Evolutionary conservation across 1,140 invertebrate species (phyloP), one percentile per base, ranked within the genome.

Genomic region (Heliconius hermathena): DNA sequence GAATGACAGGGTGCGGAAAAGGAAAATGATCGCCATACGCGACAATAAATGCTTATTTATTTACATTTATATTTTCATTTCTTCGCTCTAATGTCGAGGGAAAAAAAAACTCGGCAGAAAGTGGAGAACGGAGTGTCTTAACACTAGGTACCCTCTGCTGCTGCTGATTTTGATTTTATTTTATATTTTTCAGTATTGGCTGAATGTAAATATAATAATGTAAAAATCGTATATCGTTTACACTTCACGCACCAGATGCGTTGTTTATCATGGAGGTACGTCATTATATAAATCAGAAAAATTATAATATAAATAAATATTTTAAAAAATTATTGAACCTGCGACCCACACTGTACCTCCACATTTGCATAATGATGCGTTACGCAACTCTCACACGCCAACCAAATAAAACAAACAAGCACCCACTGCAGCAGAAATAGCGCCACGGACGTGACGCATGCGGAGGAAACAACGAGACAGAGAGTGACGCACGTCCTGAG

Each of bases 351-450:
- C 54, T n/a, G 41, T 18, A 41, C 22, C 36, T 20, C 20, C 66
- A 26, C 16, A 46, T 78, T 66, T 74, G 77, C 77, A 74, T 46
- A 78, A 66, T 70, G 41, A 66, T 60, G 57, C 41, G 71, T 78
- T 78, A 74, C 71, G 72, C 54, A 74, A 74, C 57, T 26, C 41
- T 18, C 71, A 11, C 76, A 26, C 60, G 13, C 22, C 52, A 16
- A 26, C 70, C 26, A 74, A 78, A 78, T 49, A 49, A 78, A 73
- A 74, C 77, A 74, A 38, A 78, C 54, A 26, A 73, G 52, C 71
- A 5, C 16, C n/a, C 8, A 26, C 26, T 66, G 22, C 52, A 49
- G 20, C 76, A 13, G 71, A 73, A 71, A 76, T 76, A 76, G 74
- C 38, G 8, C 26, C 54, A 9, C 26, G 13, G 13, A 70, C 1